Percentiles rank a stretch among this genome's conserved stretches.
Conservation (phyloP, 1,140 invertebrate genomes). For the Panagrolaimus sp. region DNA sequence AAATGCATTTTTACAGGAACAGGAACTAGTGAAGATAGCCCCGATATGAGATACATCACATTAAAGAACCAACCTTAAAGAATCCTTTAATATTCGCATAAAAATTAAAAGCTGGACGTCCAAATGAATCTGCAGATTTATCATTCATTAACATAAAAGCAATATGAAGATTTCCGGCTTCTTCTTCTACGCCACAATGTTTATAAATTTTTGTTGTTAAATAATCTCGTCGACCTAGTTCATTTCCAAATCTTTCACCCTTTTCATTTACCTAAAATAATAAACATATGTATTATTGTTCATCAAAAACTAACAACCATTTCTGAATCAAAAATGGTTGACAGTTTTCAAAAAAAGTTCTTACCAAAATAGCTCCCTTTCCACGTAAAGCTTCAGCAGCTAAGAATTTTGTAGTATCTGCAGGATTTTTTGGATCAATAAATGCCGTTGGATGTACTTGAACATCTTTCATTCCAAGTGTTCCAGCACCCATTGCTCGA, state of each 20-base stretch:
- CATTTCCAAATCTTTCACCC: constrained; percentile 56
- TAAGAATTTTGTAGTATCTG: constrained; percentile 54
- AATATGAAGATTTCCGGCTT: constrained; percentile 26
- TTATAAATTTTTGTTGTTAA: constrained; percentile 46
- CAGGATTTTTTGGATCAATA: constrained; percentile 56
- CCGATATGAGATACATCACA: too few species aligned
- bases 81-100: constrained; percentile 56
- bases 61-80: constrained; percentile 31
- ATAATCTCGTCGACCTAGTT: constrained; percentile 57
- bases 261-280: constrained; percentile 50
- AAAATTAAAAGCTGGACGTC: constrained; percentile 57
- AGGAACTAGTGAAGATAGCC: too few species aligned
- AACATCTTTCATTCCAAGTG: constrained; percentile 54
- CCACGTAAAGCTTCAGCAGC: constrained; percentile 58
- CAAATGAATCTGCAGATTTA: constrained; percentile 52
- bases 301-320: too few species aligned
- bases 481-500: constrained; percentile 43
- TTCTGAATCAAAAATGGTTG: too few species aligned
- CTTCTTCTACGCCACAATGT: constrained; percentile 37
- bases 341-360: too few species aligned
- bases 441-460: constrained; percentile 58
- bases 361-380: constrained; percentile 57
- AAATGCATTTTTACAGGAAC: too few species aligned
- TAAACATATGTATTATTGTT: background rate
- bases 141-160: constrained; percentile 57